Evolutionary conservation across 2,113 vertebrate genomes (phyloP).

Genomic region (Ptyas mucosa): DNA sequence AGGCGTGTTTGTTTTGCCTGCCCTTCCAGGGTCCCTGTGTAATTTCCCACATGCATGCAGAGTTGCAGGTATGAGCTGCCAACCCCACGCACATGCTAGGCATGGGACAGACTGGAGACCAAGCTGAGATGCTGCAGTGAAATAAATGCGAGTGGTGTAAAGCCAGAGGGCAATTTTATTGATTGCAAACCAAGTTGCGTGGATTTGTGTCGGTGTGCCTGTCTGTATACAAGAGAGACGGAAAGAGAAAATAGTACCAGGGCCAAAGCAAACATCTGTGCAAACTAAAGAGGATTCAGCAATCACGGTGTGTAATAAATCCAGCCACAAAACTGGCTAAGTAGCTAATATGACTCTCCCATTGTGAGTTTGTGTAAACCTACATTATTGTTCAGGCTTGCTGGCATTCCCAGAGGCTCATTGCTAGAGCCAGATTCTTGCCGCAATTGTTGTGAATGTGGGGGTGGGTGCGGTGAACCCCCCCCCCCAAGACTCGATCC

Average conservation of each 20-base stretch:
- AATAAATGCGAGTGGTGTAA: not conserved
- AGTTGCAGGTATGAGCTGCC: not conserved
- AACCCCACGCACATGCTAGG: rapidly evolving
- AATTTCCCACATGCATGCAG: not conserved
- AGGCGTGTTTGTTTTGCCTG: not conserved
- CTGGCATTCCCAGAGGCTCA: not conserved
- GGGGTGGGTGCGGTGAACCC: not conserved
- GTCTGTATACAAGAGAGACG: too few relatives aligned
- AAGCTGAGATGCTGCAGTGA: not conserved
- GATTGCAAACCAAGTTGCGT: not conserved
- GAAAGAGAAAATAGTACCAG: not conserved
- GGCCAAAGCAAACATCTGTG: slow-evolving; percentile 13
- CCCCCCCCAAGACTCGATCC: not conserved
- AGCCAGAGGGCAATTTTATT: not conserved
- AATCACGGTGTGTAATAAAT: slow-evolving; percentile 15
- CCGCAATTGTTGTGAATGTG: not conserved
- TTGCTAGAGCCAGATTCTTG: not conserved
- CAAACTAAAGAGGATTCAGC: slow-evolving; percentile 3
- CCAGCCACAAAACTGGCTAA: slow-evolving; percentile 2
- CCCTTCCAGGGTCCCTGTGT: too few relatives aligned
- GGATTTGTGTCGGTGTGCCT: not conserved
- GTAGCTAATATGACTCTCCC: not conserved
- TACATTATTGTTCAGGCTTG: not conserved
- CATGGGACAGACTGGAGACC: not conserved
- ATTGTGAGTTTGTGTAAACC: not conserved